phyloP scores from a whole-genome alignment of 1,140 invertebrate species.

The Asbolus verrucosus region DNA sequence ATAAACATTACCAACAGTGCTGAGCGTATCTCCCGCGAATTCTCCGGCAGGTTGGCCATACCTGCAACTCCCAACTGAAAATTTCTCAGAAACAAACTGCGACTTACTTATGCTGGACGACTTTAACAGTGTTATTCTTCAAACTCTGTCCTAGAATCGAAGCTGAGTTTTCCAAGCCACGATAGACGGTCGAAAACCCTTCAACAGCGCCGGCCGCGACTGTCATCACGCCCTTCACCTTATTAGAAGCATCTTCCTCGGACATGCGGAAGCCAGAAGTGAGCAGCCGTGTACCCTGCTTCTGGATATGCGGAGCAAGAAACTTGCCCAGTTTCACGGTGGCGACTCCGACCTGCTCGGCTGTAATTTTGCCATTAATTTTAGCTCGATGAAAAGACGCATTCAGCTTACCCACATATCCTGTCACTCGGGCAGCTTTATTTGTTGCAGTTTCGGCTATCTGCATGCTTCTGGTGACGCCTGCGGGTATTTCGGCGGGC shows the following conservation, averaged over 20 bases:
- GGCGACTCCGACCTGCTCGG: constrained; percentile 73
- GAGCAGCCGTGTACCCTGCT: constrained; percentile 71
- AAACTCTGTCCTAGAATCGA: constrained; percentile 73
- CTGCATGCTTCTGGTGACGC: constrained; percentile 70
- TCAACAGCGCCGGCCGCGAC: constrained; percentile 77
- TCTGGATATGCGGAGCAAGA: constrained; percentile 76
- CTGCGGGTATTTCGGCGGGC: constrained; percentile 65
- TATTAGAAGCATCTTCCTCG: constrained; percentile 69
- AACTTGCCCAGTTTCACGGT: constrained; percentile 73
- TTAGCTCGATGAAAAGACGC: neutral
- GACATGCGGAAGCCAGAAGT: constrained; percentile 69
- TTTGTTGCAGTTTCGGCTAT: constrained; percentile 74
- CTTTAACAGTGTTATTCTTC: constrained; percentile 77
- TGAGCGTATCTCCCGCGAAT: constrained; percentile 71
- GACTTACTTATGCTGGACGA: constrained; percentile 79
- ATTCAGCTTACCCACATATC: constrained; percentile 66
- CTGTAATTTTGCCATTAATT: constrained; percentile 62
- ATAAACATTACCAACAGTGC: constrained; percentile 74
- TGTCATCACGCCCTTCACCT: constrained; percentile 73
- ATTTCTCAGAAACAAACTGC: no score
- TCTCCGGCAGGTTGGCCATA: constrained; percentile 73
- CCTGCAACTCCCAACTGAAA: constrained; percentile 63
- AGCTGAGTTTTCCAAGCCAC: constrained; percentile 76
- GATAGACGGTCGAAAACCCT: constrained; percentile 77
- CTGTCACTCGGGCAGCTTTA: constrained; percentile 72